Conservation (phyloP, 2,113 vertebrate genomes). For the Nematolebias whitei region DNA sequence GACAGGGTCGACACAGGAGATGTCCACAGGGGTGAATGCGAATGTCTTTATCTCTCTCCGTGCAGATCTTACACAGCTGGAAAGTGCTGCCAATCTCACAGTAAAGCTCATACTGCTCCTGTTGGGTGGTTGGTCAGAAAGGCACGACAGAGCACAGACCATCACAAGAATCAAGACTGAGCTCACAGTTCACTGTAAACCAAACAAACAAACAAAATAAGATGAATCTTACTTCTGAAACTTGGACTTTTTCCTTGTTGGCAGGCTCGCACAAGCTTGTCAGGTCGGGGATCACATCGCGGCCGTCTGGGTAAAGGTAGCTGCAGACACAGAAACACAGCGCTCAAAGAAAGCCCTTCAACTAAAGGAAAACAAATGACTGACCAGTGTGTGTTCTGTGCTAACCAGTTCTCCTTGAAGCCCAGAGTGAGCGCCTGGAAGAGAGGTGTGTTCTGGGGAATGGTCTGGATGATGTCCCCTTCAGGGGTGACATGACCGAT, state of each 20-base stretch:
- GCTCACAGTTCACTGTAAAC: neutral
- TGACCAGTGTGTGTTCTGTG: slow-evolving; percentile 12
- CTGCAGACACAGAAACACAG: slow-evolving; percentile 64
- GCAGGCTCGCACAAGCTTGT: slow-evolving; percentile 62
- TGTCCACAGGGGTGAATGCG: slow-evolving; percentile 88
- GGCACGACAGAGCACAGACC: neutral
- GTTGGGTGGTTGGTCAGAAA: slow-evolving; percentile 5
- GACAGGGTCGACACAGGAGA: slow-evolving; percentile 84
- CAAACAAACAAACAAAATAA: neutral
- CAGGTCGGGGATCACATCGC: slow-evolving; percentile 83
- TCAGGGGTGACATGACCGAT: slow-evolving; percentile 84
- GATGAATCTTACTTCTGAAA: slow-evolving; percentile 78
- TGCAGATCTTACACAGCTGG: slow-evolving; percentile 89
- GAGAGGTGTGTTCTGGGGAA: slow-evolving; percentile 82
- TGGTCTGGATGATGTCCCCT: slow-evolving; percentile 84
- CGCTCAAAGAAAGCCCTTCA: slow-evolving; percentile 10
- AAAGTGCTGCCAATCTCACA: slow-evolving; percentile 89
- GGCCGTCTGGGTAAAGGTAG: slow-evolving; percentile 86
- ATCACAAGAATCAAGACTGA: slow-evolving; percentile 8
- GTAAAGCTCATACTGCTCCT: slow-evolving; percentile 89
- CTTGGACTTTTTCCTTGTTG: slow-evolving; percentile 69
- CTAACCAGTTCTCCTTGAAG: slow-evolving; percentile 83
- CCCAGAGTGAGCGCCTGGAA: slow-evolving; percentile 84
- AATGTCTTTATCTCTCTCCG: slow-evolving; percentile 84
- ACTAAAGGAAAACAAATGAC: neutral